Evolutionary conservation across 1,140 invertebrate species (phyloP).

Genomic region (Drosophila kohkoa): DNA sequence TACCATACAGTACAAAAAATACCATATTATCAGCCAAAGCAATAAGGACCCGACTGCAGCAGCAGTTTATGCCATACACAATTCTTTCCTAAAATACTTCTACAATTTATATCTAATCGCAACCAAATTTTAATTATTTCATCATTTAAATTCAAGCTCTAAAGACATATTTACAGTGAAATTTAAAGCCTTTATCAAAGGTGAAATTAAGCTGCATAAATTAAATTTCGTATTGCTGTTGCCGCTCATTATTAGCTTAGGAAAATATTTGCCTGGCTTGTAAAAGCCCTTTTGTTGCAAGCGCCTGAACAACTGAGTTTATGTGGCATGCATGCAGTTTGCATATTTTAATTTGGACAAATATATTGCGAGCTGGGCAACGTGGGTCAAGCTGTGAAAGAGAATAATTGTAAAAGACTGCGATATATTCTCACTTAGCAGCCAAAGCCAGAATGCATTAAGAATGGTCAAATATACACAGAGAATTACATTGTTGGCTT

Average conservation of each 20-base stretch:
- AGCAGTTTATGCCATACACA: too few relatives aligned
- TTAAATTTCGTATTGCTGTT: background rate
- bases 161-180: too few relatives aligned
- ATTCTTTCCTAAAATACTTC: too few relatives aligned
- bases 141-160: too few relatives aligned
- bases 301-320: background rate
- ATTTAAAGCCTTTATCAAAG: background rate
- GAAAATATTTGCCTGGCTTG: too few relatives aligned
- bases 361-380: background rate
- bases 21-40: too few relatives aligned
- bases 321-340: constrained; percentile 1
- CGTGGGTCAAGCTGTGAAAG: background rate
- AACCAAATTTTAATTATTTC: too few relatives aligned
- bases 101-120: too few relatives aligned
- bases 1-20: too few relatives aligned
- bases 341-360: background rate
- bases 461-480: background rate
- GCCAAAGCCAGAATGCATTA: background rate
- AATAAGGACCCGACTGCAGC: too few relatives aligned
- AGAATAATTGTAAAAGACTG: background rate
- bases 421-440: background rate
- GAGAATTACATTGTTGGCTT: too few relatives aligned
- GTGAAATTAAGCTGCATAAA: background rate
- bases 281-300: background rate
- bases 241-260: background rate